Base-by-base conservation (phyloP, 2,888 invertebrate genomes). In the Dryocosmus kuriphilus region DNA sequence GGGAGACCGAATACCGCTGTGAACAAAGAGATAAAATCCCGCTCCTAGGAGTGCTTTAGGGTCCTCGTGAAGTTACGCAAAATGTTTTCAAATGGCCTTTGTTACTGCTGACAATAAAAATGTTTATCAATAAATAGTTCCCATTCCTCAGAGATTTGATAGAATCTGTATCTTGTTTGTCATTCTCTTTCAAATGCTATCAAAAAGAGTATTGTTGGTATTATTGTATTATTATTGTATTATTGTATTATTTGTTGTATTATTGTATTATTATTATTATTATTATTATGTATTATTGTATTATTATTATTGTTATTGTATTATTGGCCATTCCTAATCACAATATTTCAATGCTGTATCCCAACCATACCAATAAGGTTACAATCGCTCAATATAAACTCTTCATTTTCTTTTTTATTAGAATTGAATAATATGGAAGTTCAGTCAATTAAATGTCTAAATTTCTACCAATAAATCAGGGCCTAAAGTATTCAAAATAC, bases 61-160 rank as follows among this genome's bases (percentile, higher is more conserved):
- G 27, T 24, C 60, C 60, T 27, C 60, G 16, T 24, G 60, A 60
- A 60, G 60, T 60, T 60, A 55, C 27, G 27, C 60, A 60, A 60
- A 60, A 60, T 16, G 60, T 60, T 60, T 60, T 22, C 5, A 60
- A 60, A 60, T 60, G 7, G 60, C 60, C 14, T 27, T 27, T 60
- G 22, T 16, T 7, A 60, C 27, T n/a, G n/a, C n/a, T n/a, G 6
- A 60, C 22, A 60, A 60, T 60, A 27, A 27, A 22, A 60, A 60
- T 27, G 60, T 60, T 60, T 60, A 60, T 60, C 60, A 60, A 60
- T 60, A 60, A 60, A 60, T 60, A 60, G 60, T 60, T 27, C 16
- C 16, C 27, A 27, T 60, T 16, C 60, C 6, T 60, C 60, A 60
- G 14, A 60, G 60, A 60, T 60, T 57, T 27, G 24, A 60, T 27